Evolutionary conservation across 1,140 invertebrate species (phyloP), one percentile per base, ranked within the genome.

Genomic region (Drosophila auraria): DNA sequence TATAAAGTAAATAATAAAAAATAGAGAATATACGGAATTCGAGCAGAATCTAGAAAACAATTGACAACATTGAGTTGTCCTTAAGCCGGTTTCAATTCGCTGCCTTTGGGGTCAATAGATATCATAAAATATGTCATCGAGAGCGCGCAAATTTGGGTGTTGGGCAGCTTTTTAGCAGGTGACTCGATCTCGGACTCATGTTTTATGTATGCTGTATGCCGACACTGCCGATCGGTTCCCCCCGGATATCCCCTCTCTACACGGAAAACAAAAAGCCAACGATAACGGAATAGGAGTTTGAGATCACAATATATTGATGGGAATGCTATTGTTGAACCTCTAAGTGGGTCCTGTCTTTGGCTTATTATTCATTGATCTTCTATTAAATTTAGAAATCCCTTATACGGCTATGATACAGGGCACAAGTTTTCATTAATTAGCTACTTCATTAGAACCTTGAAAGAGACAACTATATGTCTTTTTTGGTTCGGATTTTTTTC

Each of bases 11-110:
- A 62, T 14, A 49, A 38, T 49, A 36, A 9, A 36, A 7, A 15
- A 20, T 20, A 12, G 23, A 57, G 27, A 49, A 58, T 42, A 80
- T 51, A 58, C 81, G 69, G 54, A 84, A 78, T 78, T 78, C 54
- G 66, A 60, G 80, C 65, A 66, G 69, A 40, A 64, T 27, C 14
- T 58, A 53, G 59, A 36, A 70, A 61, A 72, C 69, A 81, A 86
- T 74, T 71, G 76, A 87, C 78, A 54, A 78, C 60, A 58, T 58
- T 83, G 36, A 47, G 45, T 78, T 87, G 84, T 87, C 80, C 84
- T 87, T 81, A 87, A 87, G 84, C 80, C 83, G 80, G 80, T 87
- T 87, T 71, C 58, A 42, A 75, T 69, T 73, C 33, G 20, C 33
- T 30, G 45, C 44, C 42, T 36, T 9, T 79, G 83, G 81, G 83